A percentile compares a stretch with the other conserved stretches of the same genome.
Conservation (phyloP, 2,113 vertebrate genomes). For the Tauraco erythrolophus region DNA sequence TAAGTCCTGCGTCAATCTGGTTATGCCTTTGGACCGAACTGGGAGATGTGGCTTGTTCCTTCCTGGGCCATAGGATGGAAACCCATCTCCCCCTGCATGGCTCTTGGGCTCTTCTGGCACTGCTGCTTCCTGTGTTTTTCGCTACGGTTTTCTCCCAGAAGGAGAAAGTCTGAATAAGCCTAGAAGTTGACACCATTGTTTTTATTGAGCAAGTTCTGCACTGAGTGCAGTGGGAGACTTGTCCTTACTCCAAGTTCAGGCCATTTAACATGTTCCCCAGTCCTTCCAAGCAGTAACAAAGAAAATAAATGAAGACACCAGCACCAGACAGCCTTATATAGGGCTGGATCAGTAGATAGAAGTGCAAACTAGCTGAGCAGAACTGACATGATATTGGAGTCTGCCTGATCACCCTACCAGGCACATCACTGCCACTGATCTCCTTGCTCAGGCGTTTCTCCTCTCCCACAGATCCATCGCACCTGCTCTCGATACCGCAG, state of each 20-base stretch:
- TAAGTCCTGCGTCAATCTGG: not conserved
- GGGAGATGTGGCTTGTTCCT: not conserved
- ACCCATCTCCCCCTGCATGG: not conserved
- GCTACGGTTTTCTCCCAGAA: not conserved
- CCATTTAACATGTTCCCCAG: not conserved
- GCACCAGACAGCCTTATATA: not conserved
- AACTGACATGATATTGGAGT: not conserved
- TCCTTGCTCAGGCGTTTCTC: not conserved
- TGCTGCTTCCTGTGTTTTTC: not conserved
- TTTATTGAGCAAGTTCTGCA: not conserved
- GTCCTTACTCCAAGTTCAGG: not conserved
- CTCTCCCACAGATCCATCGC: slow-evolving; percentile 5
- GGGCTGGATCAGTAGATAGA: not conserved
- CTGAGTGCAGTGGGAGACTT: not conserved
- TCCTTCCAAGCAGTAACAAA: not conserved
- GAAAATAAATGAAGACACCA: not conserved
- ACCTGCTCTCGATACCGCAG: not conserved
- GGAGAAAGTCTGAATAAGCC: not conserved
- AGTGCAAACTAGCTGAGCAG: not conserved
- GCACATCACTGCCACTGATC: not conserved
- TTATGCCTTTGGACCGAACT: not conserved
- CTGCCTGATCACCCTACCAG: not conserved
- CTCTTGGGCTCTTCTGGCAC: not conserved
- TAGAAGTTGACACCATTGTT: not conserved
- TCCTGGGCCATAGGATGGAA: not conserved